Conservation (phyloP, 1,140 invertebrate genomes). For the Sipha flava region DNA sequence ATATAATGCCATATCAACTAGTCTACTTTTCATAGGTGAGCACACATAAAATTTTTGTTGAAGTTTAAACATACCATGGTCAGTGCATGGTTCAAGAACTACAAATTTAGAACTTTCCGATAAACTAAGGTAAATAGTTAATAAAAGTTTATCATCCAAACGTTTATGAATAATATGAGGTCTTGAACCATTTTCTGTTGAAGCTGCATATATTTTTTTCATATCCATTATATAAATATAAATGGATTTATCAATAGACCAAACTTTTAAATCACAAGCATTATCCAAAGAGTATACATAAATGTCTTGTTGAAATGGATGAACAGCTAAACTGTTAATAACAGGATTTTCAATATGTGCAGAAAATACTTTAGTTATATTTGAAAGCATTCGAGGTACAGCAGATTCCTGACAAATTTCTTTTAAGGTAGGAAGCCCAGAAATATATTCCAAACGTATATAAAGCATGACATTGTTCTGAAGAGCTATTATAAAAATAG, state of each 20-base stretch:
- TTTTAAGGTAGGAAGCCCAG: conserved; percentile 12
- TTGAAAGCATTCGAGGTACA: conserved; percentile 25
- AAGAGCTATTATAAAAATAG: conserved; percentile 27
- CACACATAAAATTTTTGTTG: conserved; percentile 8
- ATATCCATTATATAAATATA: conserved; percentile 28
- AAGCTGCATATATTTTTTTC: conserved; percentile 2
- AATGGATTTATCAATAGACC: conserved; percentile 25
- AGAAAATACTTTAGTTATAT: conserved; percentile 26
- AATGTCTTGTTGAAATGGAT: conserved; percentile 25
- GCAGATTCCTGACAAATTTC: conserved; percentile 30
- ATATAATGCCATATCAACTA: conserved; percentile 24
- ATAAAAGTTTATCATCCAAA: conserved; percentile 9
- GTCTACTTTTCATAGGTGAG: not conserved
- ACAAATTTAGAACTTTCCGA: conserved; percentile 20
- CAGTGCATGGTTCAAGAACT: conserved; percentile 2
- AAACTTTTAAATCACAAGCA: conserved; percentile 23
- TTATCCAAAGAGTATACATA: conserved; percentile 20
- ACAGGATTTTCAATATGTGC: conserved; percentile 23
- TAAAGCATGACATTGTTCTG: conserved; percentile 16
- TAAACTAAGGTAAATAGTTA: conserved; percentile 19
- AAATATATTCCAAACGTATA: conserved; percentile 27
- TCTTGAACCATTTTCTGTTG: conserved; percentile 21
- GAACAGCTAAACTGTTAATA: conserved; percentile 26
- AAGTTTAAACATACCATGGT: conserved; percentile 20
- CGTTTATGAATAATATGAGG: conserved; percentile 23